These are phyloP conservation scores for Mesoclemmys tuberculata DNA, from an alignment of 2,113 vertebrate genomes.

Conservation along the genomic window DNA sequence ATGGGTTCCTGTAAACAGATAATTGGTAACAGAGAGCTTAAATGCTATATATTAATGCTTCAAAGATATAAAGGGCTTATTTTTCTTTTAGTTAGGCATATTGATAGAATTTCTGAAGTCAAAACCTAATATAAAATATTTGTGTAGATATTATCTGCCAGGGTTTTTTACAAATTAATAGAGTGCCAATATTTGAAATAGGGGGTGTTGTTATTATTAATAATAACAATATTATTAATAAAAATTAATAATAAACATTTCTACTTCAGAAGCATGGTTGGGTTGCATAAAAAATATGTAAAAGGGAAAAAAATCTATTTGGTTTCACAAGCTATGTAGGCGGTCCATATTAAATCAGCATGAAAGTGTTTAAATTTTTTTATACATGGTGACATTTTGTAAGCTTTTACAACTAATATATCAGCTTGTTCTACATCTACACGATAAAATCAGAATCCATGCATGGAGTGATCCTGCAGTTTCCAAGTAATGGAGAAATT, in stretches of 20 bases:
- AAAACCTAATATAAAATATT: neutral
- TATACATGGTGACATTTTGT: neutral
- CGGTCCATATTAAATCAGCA: neutral
- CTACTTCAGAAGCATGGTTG: neutral
- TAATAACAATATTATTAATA: too few species aligned
- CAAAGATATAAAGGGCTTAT: neutral
- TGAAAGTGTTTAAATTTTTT: neutral
- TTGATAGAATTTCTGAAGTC: neutral
- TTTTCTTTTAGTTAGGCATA: neutral
- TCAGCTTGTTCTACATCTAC: neutral
- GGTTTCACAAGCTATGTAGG: constrained; percentile 4
- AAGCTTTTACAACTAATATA: neutral
- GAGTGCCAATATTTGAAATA: constrained; percentile 3
- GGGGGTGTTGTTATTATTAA: neutral
- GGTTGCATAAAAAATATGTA: neutral
- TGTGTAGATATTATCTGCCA: neutral
- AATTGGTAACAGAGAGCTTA: neutral
- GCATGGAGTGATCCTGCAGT: neutral
- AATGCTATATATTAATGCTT: neutral
- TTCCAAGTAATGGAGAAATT: neutral
- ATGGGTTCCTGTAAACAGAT: neutral
- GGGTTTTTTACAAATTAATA: neutral
- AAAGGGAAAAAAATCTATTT: neutral
- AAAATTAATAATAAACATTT: neutral
- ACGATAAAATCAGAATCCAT: neutral